Conservation (phyloP, 2,113 vertebrate genomes). For the Tachysurus vachellii region DNA sequence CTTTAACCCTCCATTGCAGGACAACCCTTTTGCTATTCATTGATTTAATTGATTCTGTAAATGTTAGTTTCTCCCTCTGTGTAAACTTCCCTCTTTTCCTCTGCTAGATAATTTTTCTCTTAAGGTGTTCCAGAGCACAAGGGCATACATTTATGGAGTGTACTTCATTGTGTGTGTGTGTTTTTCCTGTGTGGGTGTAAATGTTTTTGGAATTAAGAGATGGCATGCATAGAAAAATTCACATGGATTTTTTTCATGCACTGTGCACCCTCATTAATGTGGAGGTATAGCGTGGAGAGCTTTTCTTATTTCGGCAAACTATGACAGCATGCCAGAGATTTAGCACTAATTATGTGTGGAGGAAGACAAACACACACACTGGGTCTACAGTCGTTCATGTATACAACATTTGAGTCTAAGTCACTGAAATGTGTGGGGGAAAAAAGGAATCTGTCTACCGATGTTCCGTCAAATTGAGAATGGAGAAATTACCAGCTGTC, state of each 20-base stretch:
- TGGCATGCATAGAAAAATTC: neutral
- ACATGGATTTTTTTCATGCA: neutral
- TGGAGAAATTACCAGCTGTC: constrained; percentile 43
- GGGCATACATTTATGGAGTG: neutral
- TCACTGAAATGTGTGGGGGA: neutral
- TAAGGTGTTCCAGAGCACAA: neutral
- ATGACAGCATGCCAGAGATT: constrained; percentile 48
- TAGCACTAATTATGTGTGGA: constrained; percentile 51
- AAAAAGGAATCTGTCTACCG: neutral
- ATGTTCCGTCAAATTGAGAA: constrained; percentile 22
- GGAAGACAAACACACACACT: constrained; percentile 36
- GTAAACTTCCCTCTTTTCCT: constrained; percentile 38
- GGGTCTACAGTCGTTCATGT: neutral
- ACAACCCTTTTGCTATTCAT: constrained; percentile 35
- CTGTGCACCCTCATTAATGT: constrained; percentile 41
- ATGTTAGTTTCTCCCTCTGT: constrained; percentile 18
- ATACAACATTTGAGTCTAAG: neutral
- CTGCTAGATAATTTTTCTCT: neutral
- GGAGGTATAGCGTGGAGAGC: constrained; percentile 12
- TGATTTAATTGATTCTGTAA: constrained; percentile 51
- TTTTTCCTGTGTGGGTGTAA: neutral
- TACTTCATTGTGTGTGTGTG: neutral
- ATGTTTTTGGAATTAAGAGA: neutral
- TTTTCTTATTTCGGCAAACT: constrained; percentile 39
- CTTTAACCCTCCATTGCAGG: constrained; percentile 37